Evolutionary conservation across 1,140 invertebrate species (phyloP).

Genomic region (Drosophila lowei): DNA sequence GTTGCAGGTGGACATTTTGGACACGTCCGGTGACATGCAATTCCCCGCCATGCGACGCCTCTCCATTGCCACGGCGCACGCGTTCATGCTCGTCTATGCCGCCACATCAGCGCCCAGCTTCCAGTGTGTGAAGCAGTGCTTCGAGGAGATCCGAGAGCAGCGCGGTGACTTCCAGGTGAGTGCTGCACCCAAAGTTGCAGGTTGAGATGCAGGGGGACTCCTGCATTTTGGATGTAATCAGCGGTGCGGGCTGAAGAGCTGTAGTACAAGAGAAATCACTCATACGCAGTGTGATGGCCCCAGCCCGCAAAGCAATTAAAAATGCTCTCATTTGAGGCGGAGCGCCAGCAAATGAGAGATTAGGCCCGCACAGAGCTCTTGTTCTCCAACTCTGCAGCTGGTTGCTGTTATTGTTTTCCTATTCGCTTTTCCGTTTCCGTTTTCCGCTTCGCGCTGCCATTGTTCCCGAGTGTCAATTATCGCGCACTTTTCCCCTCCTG

Average conservation of each 20-base stretch:
- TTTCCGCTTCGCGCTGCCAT: conserved; percentile 29
- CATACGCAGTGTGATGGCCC: conserved; percentile 8
- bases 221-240: conserved; percentile 74
- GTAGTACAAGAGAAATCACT: conserved; percentile 5
- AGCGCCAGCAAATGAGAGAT: not conserved
- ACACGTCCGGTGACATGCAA: conserved; percentile 93
- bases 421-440: conserved; percentile 15
- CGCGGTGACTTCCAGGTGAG: conserved; percentile 88
- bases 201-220: not conserved
- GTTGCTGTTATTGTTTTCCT: conserved; percentile 31
- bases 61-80: conserved; percentile 94
- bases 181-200: not conserved
- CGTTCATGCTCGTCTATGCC: conserved; percentile 94
- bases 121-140: conserved; percentile 90
- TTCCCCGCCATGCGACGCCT: conserved; percentile 94
- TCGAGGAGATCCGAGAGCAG: conserved; percentile 93
- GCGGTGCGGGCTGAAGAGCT: conserved; percentile 10
- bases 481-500: conserved; percentile 23
- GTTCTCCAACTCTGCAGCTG: not conserved
- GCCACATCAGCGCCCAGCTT: conserved; percentile 91
- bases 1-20: conserved; percentile 91
- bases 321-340: conserved; percentile 30
- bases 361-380: conserved; percentile 3
- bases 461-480: conserved; percentile 68
- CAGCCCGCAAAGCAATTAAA: conserved; percentile 50